Conservation (phyloP, 2,797 vertebrate genomes). For the Pogonophryne albipinna region DNA sequence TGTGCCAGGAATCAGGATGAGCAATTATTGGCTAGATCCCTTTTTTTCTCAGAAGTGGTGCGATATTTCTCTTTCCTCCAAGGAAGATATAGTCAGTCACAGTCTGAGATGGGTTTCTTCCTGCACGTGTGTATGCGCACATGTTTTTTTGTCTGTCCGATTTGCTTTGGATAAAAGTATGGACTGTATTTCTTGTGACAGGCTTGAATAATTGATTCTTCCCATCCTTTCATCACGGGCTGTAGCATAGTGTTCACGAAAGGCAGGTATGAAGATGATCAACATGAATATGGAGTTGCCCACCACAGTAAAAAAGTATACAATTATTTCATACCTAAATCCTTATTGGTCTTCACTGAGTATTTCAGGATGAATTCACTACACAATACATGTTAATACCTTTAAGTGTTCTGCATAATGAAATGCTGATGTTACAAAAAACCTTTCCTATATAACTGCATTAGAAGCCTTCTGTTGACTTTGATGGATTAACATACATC, state of each 20-base stretch:
- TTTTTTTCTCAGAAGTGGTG: constrained; percentile 43
- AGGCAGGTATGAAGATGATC: constrained; percentile 24
- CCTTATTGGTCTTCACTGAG: constrained; percentile 40
- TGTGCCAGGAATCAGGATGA: constrained; percentile 78
- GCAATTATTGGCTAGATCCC: constrained; percentile 74
- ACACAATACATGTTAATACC: constrained; percentile 47
- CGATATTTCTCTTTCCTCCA: constrained; percentile 53
- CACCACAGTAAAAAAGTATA: constrained; percentile 17
- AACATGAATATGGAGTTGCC: constrained; percentile 19
- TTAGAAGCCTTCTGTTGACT: constrained; percentile 44
- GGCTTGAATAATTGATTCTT: constrained; percentile 42
- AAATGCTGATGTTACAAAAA: constrained; percentile 32
- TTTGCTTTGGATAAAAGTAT: constrained; percentile 44
- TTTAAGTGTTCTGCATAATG: constrained; percentile 5
- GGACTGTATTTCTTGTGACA: constrained; percentile 41
- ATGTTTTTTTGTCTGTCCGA: constrained; percentile 19
- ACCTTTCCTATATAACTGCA: constrained; percentile 34
- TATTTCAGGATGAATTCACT: constrained; percentile 57
- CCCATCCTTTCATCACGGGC: constrained; percentile 26
- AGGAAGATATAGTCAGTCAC: constrained; percentile 55
- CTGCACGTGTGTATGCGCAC: constrained; percentile 3
- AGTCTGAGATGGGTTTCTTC: constrained; percentile 24
- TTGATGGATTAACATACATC: constrained; percentile 44
- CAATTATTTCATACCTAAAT: constrained; percentile 50
- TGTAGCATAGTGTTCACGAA: constrained; percentile 10